Base-by-base conservation (phyloP, 53 echinoderm and acorn worm species). In the Mesocentrotus franciscanus region DNA sequence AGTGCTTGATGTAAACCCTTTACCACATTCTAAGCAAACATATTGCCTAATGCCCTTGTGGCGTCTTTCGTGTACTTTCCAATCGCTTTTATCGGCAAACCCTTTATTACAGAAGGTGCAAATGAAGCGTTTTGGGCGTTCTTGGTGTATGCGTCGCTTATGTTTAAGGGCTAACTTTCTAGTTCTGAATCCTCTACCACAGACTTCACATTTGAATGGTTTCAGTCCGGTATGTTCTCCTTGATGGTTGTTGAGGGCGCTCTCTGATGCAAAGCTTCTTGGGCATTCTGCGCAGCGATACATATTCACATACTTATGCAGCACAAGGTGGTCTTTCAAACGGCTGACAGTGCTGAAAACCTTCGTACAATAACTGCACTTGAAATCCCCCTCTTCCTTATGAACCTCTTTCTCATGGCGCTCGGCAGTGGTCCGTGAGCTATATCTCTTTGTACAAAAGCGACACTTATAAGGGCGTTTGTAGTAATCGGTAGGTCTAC, bases 161-260 rank as follows among this genome's bases (percentile, higher is more conserved):
- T 94, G 95, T 1, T 61, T 55, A 24, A 22, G 61, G 27, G 36
- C 49, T 8, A 61, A 17, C 24, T 94, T 94, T 32, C 57, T 32
- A 16, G 68, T 85, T 26, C 95, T 85, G 56, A 94, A 94, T n/a
- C 95, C 95, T 2, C 68, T 16, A n/a, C 87, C 89, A 27, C 95
- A 94, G 68, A 94, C 29, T 22, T 94, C 95, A 32, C 95, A 94
- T 4, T 85, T 85, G 87, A 85, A 85, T 9, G 95, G 95, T 49
- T 94, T 94, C 85, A 85, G 56, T 18, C 95, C 95, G 2, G 87
- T 94, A 83, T 94, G 95, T 71, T 94, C 95, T 20, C 87, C 95
- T 64, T 70, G 95, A 62, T 94, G 95, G 87, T 94, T 94, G 85
- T 85, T 85, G n/a, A 94, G 71, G 85, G 95, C 95, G 62, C 95